phyloP scores from a whole-genome alignment of 1,140 invertebrate genomes.

The Macrostomum lignano region DNA sequence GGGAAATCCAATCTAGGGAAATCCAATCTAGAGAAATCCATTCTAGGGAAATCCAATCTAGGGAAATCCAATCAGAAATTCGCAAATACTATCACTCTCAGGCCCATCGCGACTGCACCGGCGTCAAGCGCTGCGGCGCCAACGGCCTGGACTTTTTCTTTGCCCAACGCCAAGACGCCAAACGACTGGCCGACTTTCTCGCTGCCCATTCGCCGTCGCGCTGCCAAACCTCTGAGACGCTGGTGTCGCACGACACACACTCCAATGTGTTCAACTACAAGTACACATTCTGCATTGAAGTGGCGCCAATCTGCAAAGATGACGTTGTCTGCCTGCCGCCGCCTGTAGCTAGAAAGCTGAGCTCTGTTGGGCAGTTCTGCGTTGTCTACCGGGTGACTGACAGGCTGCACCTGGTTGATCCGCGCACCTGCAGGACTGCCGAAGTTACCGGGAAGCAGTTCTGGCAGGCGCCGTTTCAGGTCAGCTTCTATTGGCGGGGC shows the following conservation, averaged over 20 bases:
- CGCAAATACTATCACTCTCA: no score
- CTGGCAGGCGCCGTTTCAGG: no score
- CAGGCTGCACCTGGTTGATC: slow-evolving; percentile 69
- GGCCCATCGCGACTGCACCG: slow-evolving; percentile 60
- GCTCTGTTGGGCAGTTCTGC: slow-evolving; percentile 66
- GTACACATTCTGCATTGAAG: slow-evolving; percentile 48
- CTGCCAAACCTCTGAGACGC: slow-evolving; percentile 60
- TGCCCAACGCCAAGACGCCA: slow-evolving; percentile 52
- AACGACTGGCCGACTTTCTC: slow-evolving; percentile 83
- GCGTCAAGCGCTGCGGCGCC: slow-evolving; percentile 65
- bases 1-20: no score
- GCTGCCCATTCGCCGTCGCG: slow-evolving; percentile 29
- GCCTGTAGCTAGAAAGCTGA: slow-evolving; percentile 54
- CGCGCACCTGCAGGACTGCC: slow-evolving; percentile 60
- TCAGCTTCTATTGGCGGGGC: no score
- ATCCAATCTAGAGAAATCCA: no score
- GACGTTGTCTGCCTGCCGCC: slow-evolving; percentile 69
- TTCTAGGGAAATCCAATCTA: no score
- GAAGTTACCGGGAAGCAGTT: no score
- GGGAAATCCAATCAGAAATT: no score
- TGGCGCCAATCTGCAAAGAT: slow-evolving; percentile 78
- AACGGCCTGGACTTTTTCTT: slow-evolving; percentile 89
- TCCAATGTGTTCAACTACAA: slow-evolving; percentile 93
- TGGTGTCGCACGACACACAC: slow-evolving; percentile 85
- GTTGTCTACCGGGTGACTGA: slow-evolving; percentile 61